Conservation (phyloP, 53 echinoderm and acorn worm genomes). For the Crossaster papposus region DNA sequence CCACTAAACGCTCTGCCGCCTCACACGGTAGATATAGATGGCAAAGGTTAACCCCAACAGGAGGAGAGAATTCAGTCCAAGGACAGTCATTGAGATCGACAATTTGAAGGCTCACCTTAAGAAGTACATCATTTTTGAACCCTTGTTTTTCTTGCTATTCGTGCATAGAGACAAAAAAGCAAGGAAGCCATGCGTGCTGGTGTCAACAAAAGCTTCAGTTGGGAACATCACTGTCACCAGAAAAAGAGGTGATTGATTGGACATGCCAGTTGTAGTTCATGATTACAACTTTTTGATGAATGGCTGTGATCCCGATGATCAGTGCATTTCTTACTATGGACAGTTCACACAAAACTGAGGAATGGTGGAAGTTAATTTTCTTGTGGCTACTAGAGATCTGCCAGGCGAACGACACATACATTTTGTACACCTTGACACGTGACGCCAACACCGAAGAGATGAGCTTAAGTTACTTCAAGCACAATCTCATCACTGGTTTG, state of each 20-base stretch:
- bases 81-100: too few species aligned
- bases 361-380: conserved; percentile 59
- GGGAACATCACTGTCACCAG: background rate
- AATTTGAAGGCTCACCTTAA: too few species aligned
- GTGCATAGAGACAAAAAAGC: too few species aligned
- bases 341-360: conserved; percentile 53
- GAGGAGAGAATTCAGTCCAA: too few species aligned
- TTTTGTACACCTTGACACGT: conserved; percentile 42
- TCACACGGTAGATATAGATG: too few species aligned
- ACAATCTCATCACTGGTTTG: conserved; percentile 29
- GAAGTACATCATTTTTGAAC: too few species aligned
- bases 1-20: too few species aligned
- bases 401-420: conserved; percentile 55
- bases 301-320: conserved; percentile 55
- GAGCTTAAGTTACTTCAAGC: conserved; percentile 47
- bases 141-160: too few species aligned
- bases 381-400: conserved; percentile 60
- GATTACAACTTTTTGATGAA: conserved; percentile 53
- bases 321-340: conserved; percentile 56
- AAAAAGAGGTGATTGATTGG: conserved; percentile 11
- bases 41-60: too few species aligned
- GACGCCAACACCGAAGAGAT: conserved; percentile 12
- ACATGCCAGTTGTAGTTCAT: conserved; percentile 46
- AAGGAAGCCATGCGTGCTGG: background rate
- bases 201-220: too few species aligned